Evolutionary conservation across 2,797 vertebrate genomes (phyloP).

Genomic region (Garrulus glandarius): DNA sequence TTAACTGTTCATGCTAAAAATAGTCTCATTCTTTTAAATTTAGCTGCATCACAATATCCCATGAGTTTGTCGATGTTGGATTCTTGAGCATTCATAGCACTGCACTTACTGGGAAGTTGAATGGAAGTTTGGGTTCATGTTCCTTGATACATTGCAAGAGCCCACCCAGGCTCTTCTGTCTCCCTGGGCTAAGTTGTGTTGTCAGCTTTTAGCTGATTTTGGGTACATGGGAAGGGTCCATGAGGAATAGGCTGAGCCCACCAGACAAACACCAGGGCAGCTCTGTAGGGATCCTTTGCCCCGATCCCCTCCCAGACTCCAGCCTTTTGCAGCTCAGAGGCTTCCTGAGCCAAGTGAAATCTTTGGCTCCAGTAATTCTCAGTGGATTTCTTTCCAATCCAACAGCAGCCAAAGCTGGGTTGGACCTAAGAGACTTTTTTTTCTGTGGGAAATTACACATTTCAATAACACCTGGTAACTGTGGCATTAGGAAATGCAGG

Average conservation of each 20-base stretch:
- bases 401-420: not conserved
- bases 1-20: slow-evolving; percentile 20
- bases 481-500: not conserved
- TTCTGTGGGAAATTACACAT: not conserved
- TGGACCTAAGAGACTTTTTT: not conserved
- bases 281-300: not conserved
- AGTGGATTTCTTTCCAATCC: not conserved
- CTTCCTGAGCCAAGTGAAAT: not conserved
- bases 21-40: slow-evolving; percentile 3
- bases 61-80: accelerated
- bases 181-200: not conserved
- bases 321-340: not conserved
- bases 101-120: not conserved
- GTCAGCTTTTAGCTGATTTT: not conserved
- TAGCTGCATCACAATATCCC: slow-evolving; percentile 6
- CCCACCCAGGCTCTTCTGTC: not conserved
- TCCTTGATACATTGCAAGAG: not conserved
- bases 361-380: not conserved
- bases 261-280: not conserved
- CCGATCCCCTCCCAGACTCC: not conserved
- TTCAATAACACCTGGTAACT: not conserved
- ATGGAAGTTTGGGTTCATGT: not conserved
- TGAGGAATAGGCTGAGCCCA: not conserved
- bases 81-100: not conserved
- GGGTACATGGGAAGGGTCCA: not conserved